Conservation (phyloP, 1,140 invertebrate species). For the Atopsyche davidsoni region DNA sequence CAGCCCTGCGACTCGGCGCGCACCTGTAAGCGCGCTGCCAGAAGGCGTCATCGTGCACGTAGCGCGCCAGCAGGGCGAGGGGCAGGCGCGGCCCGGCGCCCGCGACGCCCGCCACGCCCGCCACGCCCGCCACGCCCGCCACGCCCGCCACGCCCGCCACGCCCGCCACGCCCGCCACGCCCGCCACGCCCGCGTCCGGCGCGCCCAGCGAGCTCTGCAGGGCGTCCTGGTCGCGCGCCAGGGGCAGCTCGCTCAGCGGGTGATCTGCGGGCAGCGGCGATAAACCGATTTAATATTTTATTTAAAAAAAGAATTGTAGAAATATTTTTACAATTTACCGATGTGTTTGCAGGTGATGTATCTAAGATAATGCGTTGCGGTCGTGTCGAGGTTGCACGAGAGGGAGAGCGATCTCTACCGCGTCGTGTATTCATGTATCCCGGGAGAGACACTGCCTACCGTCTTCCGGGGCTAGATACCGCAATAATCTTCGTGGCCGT, state of each 20-base stretch:
- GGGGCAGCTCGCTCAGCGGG: slow-evolving; percentile 18
- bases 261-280: slow-evolving; percentile 13
- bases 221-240: slow-evolving; percentile 12
- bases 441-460: neutral
- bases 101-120: neutral
- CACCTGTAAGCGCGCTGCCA: slow-evolving; percentile 23
- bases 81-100: neutral
- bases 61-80: slow-evolving; percentile 12
- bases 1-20: neutral
- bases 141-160: neutral
- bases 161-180: neutral
- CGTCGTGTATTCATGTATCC: neutral
- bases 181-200: neutral
- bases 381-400: neutral
- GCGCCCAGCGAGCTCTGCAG: neutral
- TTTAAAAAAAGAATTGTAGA: neutral
- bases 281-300: neutral
- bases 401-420: neutral
- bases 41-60: slow-evolving; percentile 20
- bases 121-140: too few species aligned
- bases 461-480: neutral
- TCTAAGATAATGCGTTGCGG: neutral
- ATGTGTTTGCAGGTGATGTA: neutral
- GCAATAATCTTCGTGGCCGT: slow-evolving; percentile 1
- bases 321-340: neutral